A percentile compares a stretch with the other conserved stretches of the same genome.
These are phyloP conservation scores for Drosophila testacea DNA, from an alignment of 2,888 invertebrate genomes.

Conservation along the genomic window DNA sequence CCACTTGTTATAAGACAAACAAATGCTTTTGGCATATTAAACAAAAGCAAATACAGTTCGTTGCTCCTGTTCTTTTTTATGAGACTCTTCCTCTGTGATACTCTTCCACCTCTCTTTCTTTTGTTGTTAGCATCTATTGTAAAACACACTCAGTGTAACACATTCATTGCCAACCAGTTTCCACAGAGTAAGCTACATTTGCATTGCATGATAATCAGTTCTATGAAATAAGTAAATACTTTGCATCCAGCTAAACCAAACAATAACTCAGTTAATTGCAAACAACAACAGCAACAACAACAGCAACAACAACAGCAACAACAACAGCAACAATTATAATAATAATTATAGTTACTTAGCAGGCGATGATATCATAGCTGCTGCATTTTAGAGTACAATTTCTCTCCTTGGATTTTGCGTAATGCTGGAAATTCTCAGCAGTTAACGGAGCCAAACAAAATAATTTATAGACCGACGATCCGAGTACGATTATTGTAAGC, in stretches of 20 bases:
- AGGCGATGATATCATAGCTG: slow-evolving; percentile 52
- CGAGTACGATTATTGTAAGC: slow-evolving; percentile 24
- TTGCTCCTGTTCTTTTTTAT: slow-evolving; percentile 52
- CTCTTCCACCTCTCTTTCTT: neutral
- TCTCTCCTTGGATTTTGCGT: slow-evolving; percentile 16
- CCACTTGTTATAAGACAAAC: slow-evolving; percentile 55
- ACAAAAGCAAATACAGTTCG: slow-evolving; percentile 55
- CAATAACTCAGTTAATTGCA: slow-evolving; percentile 63
- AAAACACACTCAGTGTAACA: neutral
- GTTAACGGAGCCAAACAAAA: slow-evolving; percentile 50
- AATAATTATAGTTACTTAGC: slow-evolving; percentile 23
- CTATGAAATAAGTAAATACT: slow-evolving; percentile 38
- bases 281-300: slow-evolving; percentile 22
- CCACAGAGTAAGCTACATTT: slow-evolving; percentile 24
- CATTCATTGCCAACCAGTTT: slow-evolving; percentile 49
- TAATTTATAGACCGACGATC: slow-evolving; percentile 46
- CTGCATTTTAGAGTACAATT: slow-evolving; percentile 30
- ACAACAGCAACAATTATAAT: slow-evolving; percentile 15
- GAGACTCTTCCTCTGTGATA: neutral
- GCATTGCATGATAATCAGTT: slow-evolving; percentile 46
- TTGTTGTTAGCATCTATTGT: neutral
- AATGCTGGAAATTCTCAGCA: slow-evolving; percentile 61
- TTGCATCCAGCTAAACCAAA: slow-evolving; percentile 51
- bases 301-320: slow-evolving; percentile 23
- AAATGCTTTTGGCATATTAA: slow-evolving; percentile 53